Evolutionary conservation across 2,113 vertebrate species (phyloP), one percentile per base, ranked within the genome.

Genomic region (Pterocles burchelli): DNA sequence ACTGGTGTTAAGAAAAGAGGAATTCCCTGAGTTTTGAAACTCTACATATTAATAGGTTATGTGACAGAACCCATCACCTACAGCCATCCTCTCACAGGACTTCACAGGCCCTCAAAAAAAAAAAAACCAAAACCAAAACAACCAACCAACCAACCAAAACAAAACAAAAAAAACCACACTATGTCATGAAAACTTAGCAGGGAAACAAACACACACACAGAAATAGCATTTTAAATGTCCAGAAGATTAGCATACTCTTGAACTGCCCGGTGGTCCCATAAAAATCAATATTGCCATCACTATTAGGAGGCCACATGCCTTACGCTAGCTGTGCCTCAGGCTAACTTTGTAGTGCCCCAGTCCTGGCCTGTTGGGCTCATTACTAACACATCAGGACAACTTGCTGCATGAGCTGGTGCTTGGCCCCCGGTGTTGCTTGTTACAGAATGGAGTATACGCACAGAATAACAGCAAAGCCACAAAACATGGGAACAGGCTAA

Each of bases 261-360:
- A 54, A 62, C 43, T 76, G 31, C 43, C 48, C 24, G 1, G 4
- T 17, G 24, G 45, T 9, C 4, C 26, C 45, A 45, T 24, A 67
- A 76, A 75, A 67, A 72, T 15, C 68, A 38, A 10, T 18, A 59
- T 9, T 38, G 17, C 25, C 48, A 43, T 48, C 33, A 11, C 24
- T 12, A 9, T 13, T 20, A 43, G 17, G 33, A 62, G 48, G 29
- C 16, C 33, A 22, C 16, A 1, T 3, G 21, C 10, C 36, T 45
- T 25, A 25, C 2, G 20, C 31, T 41, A 11, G 4, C 24, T 4
- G 11, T 9, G 57, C 61, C n/a, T 28, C 0, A 0, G 17, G 66
- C 49, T 48, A 46, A 58, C 43, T 48, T 17, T 13, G 29, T 70
- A 48, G 68, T 4, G 9, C 16, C 16, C 17, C 0, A 0, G 14